Evolutionary conservation across 1,140 invertebrate genomes (phyloP).

Genomic region (Formica exsecta): DNA sequence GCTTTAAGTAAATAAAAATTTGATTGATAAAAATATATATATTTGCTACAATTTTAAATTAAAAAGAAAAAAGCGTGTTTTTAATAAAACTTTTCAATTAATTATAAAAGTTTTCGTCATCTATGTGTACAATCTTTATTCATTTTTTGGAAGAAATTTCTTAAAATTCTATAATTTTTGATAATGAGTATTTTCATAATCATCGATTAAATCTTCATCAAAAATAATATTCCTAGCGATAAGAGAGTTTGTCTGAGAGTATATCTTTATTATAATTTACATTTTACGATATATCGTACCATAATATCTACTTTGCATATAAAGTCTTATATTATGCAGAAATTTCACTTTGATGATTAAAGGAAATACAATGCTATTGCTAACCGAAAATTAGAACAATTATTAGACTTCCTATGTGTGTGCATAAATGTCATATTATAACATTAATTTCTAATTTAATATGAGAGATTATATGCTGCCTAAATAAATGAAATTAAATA

Average conservation of each 20-base stretch:
- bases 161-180: background rate
- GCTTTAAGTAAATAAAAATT: background rate
- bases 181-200: background rate
- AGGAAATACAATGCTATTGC: background rate
- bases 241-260: background rate
- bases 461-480: background rate
- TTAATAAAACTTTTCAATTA: background rate
- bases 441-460: background rate
- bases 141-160: background rate
- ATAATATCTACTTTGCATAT: background rate
- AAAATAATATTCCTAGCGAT: background rate
- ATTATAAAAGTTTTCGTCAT: background rate
- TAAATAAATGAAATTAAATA: constrained; percentile 23
- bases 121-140: background rate
- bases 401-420: background rate
- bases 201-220: background rate
- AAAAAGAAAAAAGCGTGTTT: background rate
- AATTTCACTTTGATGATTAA: background rate
- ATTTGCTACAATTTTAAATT: background rate
- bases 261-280: background rate
- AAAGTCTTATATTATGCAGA: background rate
- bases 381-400: background rate
- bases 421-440: background rate
- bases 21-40: background rate
- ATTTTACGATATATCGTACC: background rate